Percentiles rank a stretch among this genome's conserved stretches.
phyloP scores from a whole-genome alignment of 2,113 vertebrate genomes.

The Periophthalmus modestus region DNA sequence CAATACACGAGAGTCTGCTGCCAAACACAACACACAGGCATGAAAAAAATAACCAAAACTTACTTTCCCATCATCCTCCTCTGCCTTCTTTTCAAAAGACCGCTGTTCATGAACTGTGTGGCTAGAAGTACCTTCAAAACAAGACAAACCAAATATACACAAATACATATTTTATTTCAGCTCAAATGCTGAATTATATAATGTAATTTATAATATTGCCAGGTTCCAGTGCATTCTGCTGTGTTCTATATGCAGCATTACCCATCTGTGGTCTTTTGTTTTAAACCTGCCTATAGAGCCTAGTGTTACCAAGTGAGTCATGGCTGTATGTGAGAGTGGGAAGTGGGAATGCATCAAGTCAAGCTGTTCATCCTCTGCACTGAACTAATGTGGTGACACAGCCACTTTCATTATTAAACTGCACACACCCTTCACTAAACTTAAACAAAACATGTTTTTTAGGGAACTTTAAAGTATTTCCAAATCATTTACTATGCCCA shows the following conservation, averaged over 20 bases:
- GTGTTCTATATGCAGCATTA: slow-evolving; percentile 1
- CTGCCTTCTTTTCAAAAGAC: slow-evolving; percentile 85
- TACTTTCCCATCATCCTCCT: slow-evolving; percentile 88
- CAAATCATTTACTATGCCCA: not conserved
- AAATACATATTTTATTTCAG: not conserved
- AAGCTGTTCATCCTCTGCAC: not conserved
- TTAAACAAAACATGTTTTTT: too few relatives aligned
- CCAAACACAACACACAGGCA: slow-evolving; percentile 36
- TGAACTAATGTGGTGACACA: slow-evolving; percentile 10
- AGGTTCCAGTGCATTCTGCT: not conserved
- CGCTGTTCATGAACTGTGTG: slow-evolving; percentile 79
- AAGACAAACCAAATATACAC: not conserved
- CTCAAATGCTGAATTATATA: not conserved
- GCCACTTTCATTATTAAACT: slow-evolving; percentile 19
- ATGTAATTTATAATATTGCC: not conserved
- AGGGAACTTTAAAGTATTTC: not conserved
- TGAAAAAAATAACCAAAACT: slow-evolving; percentile 47
- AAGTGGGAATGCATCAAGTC: not conserved
- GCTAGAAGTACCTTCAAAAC: slow-evolving; percentile 76
- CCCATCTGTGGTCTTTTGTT: not conserved
- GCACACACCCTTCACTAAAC: slow-evolving; percentile 15
- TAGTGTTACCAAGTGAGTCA: slow-evolving; percentile 15
- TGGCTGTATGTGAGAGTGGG: slow-evolving; percentile 1
- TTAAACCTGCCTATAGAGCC: not conserved
- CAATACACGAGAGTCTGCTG: slow-evolving; percentile 51